Percentiles rank a stretch among this genome's conserved stretches.
Conservation (phyloP, 2,113 vertebrate genomes). For the Mandrillus leucophaeus region DNA sequence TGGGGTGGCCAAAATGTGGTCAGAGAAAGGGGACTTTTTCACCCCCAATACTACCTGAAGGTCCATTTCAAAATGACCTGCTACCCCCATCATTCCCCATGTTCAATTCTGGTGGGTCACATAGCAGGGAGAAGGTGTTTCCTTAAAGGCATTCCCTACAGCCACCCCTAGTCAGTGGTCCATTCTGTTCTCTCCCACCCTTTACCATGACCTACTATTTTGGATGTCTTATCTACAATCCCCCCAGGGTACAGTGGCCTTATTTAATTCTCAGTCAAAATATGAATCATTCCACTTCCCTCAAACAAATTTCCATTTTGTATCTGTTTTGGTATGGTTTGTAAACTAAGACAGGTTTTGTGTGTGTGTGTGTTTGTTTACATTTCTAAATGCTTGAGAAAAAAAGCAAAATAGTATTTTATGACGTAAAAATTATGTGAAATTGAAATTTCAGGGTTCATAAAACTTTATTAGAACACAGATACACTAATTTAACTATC, state of each 20-base stretch:
- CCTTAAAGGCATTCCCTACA: not conserved
- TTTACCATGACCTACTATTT: not conserved
- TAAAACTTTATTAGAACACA: not conserved
- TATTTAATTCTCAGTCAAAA: not conserved
- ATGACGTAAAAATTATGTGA: conserved; percentile 30
- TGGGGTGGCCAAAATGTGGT: not conserved
- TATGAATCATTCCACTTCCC: not conserved
- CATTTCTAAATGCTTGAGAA: conserved; percentile 16
- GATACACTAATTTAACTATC: not conserved
- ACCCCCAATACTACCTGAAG: not conserved
- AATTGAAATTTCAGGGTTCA: not conserved
- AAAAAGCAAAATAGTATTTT: not conserved
- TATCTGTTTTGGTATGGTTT: not conserved
- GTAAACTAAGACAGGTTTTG: not conserved
- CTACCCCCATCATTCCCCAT: not conserved
- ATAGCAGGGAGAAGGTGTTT: not conserved
- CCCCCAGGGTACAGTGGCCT: not conserved
- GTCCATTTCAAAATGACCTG: not conserved
- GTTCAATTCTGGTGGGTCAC: not conserved
- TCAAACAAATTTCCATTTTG: not conserved
- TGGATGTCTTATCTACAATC: not conserved
- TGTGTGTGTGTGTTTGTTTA: not conserved
- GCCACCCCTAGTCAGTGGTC: not conserved
- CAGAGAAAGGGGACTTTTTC: not conserved
- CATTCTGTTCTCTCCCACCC: not conserved